phyloP scores from a whole-genome alignment of 2,888 invertebrate species.

The Chromoteleia sp. region DNA sequence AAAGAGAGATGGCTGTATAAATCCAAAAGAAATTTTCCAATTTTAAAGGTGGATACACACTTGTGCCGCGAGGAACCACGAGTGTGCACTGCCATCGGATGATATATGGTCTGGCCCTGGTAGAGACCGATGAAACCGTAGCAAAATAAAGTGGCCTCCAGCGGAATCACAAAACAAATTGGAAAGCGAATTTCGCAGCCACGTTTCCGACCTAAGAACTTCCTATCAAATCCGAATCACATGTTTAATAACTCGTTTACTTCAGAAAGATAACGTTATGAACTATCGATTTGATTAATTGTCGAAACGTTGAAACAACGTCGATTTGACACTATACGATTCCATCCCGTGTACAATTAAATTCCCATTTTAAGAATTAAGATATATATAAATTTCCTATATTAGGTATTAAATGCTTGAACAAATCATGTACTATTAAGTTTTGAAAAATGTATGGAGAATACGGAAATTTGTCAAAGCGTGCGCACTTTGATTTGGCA shows the following conservation, averaged over 20 bases:
- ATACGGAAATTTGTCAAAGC: too few species aligned
- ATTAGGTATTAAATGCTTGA: too few species aligned
- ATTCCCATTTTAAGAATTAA: too few species aligned
- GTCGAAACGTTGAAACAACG: too few species aligned
- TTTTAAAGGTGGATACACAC: constrained; percentile 76
- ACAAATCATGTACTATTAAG: too few species aligned
- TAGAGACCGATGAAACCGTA: constrained; percentile 42
- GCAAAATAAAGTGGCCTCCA: constrained; percentile 61
- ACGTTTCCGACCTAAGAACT: constrained; percentile 23
- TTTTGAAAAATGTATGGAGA: too few species aligned
- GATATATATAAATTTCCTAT: too few species aligned
- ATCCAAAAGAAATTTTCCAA: constrained; percentile 75
- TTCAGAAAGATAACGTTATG: not conserved
- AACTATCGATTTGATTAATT: not conserved
- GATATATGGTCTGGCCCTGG: constrained; percentile 66
- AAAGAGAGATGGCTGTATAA: constrained; percentile 9
- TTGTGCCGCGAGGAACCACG: constrained; percentile 36
- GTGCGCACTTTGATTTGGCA: too few species aligned
- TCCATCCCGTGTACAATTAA: too few species aligned
- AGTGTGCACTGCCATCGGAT: constrained; percentile 58
- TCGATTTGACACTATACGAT: too few species aligned
- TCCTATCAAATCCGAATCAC: not conserved
- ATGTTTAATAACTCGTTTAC: constrained; percentile 28
- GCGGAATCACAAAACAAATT: constrained; percentile 51
- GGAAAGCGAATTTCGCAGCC: constrained; percentile 26